phyloP scores from a whole-genome alignment of 2,797 vertebrate species.

The Brachyalestes nurse region DNA sequence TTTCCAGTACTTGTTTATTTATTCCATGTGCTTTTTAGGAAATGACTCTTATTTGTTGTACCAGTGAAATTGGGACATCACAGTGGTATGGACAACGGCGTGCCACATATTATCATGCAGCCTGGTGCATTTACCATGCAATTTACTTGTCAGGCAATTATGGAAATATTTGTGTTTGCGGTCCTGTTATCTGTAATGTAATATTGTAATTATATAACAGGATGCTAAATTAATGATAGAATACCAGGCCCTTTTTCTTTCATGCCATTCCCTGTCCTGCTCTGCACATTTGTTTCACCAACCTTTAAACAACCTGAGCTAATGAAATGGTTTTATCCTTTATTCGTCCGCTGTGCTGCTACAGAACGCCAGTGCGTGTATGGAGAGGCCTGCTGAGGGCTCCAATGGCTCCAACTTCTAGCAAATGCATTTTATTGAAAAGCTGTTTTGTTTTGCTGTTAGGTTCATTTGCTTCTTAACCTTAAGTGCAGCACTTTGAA shows the following conservation, averaged over 20 bases:
- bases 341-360: background rate
- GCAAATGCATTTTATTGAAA: background rate
- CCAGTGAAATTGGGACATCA: slow-evolving; percentile 5
- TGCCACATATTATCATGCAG: background rate
- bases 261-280: background rate
- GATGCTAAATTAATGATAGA: slow-evolving; percentile 5
- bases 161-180: slow-evolving; percentile 9
- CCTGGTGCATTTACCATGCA: background rate
- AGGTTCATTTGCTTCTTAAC: background rate
- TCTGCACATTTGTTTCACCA: background rate
- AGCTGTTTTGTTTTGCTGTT: background rate
- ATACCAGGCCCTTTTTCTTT: background rate
- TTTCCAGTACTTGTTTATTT: slow-evolving; percentile 10
- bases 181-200: slow-evolving; percentile 13
- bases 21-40: background rate
- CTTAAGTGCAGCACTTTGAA: background rate
- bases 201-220: slow-evolving; percentile 27
- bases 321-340: slow-evolving; percentile 9
- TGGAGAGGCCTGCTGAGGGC: background rate
- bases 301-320: slow-evolving; percentile 10
- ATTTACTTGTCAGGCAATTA: slow-evolving; percentile 26
- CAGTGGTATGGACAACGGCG: background rate
- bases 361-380: background rate
- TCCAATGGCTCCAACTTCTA: background rate
- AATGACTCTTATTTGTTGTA: slow-evolving; percentile 3